Base-by-base conservation (phyloP, 1,140 invertebrate genomes). In the Diploscapter pachys region DNA sequence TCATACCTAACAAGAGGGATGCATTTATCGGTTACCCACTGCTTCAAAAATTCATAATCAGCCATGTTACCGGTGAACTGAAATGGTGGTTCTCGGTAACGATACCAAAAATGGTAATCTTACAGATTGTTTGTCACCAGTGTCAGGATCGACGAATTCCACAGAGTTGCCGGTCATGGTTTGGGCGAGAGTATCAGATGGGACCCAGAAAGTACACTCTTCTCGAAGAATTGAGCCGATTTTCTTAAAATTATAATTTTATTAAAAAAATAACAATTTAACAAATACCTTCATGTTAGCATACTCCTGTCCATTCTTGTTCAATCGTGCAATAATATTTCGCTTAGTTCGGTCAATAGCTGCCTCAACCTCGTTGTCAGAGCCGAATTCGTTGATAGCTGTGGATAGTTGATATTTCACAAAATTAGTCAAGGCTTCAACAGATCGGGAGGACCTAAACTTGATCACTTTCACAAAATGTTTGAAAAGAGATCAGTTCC, bases 11-110 rank as follows among this genome's bases (percentile, higher is more conserved):
- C 90, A 3, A 90, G 80, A 13, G 90, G 90, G 61, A 90, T 88
- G 82, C 96, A 99, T 77, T 89, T 88, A 52, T 90, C 91, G 75
- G 92, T 91, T 0, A 92, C 89, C 96, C 95, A 99, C 70, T 91
- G 90, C 80, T 92, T 85, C 11, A 90, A 74, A 63, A 86, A 83
- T 75, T 89, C 87, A 80, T 87, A 89, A 72, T 88, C 85, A 53
- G 80, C 81, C 63, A 88, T 73, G n/a, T 80, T 78, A 2, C 88
- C 89, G 48, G 78, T 82, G 81, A 87, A 89, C 74, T 81, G 49
- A 72, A 81, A 82, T 48, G n/a, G n/a, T 11, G 78, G 50, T 73
- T 9, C 2, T 8, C n/a, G 51, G 63, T 31, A 64, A 5, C 51
- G n/a, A 53, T 53, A 53, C 57, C 31, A 48, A n/a, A 0, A 53